Conservation (phyloP, 1,140 invertebrate species). For the Tribolium castaneum region DNA sequence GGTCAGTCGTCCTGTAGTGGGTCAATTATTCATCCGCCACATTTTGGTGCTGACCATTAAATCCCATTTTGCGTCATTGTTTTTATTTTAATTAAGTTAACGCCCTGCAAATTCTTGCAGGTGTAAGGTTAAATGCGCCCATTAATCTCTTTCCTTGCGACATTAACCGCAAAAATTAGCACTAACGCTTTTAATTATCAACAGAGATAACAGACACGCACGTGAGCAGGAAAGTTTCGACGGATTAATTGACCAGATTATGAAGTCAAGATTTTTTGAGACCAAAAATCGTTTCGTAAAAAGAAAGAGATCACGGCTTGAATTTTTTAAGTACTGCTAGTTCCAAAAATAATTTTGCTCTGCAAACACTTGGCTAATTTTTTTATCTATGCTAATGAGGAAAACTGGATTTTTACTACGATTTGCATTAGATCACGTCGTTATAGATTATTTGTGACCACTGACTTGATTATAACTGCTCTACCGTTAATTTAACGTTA, state of each 20-base stretch:
- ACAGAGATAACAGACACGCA: neutral
- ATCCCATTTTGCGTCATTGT: neutral
- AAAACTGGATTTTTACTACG: neutral
- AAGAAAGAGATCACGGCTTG: too few species aligned
- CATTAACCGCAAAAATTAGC: neutral
- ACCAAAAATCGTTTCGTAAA: too few species aligned
- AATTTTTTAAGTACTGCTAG: too few species aligned
- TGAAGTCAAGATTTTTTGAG: too few species aligned
- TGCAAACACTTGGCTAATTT: neutral
- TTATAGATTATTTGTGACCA: neutral
- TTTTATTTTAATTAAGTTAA: conserved; percentile 9
- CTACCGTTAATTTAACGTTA: neutral
- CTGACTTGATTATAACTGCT: neutral
- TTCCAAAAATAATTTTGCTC: too few species aligned
- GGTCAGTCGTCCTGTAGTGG: conserved; percentile 17
- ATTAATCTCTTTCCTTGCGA: neutral
- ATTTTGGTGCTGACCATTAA: conserved; percentile 20
- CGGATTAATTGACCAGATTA: neutral
- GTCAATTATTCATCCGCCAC: conserved; percentile 19
- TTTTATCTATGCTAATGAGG: neutral
- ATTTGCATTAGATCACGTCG: neutral
- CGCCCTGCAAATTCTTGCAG: neutral
- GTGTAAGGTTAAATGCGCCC: neutral
- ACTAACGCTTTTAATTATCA: neutral
- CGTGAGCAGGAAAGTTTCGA: neutral